Percentiles rank a stretch among this genome's conserved stretches.
These are phyloP conservation scores for Hydropsyche betteni DNA, from an alignment of 2,888 invertebrate species.

Conservation along the genomic window DNA sequence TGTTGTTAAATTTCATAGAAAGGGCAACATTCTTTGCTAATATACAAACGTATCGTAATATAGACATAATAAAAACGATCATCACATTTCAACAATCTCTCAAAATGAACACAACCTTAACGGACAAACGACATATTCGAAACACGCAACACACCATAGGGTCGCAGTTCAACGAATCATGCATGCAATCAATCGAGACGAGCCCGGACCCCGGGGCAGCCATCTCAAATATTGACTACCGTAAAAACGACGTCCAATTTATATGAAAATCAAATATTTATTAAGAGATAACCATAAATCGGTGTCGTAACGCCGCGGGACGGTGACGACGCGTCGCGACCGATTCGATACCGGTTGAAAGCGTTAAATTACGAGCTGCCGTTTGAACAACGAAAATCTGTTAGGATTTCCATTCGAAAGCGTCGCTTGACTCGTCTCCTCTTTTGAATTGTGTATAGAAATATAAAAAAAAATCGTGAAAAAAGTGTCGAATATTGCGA, in stretches of 20 bases:
- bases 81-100: too few species aligned
- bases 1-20: too few species aligned
- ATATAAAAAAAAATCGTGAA: too few species aligned
- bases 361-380: constrained; percentile 24
- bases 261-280: constrained; percentile 38
- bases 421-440: too few species aligned
- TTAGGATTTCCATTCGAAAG: too few species aligned
- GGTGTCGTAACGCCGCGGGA: constrained; percentile 25
- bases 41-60: too few species aligned
- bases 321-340: constrained; percentile 11
- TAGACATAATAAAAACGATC: too few species aligned
- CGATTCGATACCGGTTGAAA: neutral
- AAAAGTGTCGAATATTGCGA: too few species aligned
- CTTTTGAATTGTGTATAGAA: too few species aligned
- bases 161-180: constrained; percentile 32
- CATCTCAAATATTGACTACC: constrained; percentile 31
- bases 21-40: too few species aligned
- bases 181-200: neutral
- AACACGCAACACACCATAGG: constrained; percentile 26
- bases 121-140: too few species aligned
- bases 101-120: too few species aligned
- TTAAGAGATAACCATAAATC: constrained; percentile 39
- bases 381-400: neutral
- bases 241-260: constrained; percentile 33
- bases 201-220: neutral